Conservation (phyloP, 2,888 invertebrate species). For the Hesperia comma region DNA sequence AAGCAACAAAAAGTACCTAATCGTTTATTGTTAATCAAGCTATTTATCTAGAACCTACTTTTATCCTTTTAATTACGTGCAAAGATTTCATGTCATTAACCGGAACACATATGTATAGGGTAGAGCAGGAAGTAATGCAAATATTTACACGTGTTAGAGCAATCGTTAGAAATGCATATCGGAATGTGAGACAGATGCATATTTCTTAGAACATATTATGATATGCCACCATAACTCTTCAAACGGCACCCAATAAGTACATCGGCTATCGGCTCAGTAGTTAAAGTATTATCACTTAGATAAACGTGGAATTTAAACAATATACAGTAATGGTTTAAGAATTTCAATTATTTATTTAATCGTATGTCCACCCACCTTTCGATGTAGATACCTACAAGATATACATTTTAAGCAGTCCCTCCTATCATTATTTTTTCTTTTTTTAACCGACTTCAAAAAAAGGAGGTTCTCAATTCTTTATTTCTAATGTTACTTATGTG, state of each 20-base stretch:
- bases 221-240: constrained; percentile 53
- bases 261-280: constrained; percentile 15
- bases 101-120: neutral
- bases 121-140: constrained; percentile 39
- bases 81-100: neutral
- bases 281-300: constrained; percentile 30
- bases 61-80: neutral
- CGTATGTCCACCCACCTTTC: no score
- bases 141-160: constrained; percentile 54
- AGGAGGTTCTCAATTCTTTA: no score
- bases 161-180: constrained; percentile 55
- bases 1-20: neutral
- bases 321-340: constrained; percentile 20
- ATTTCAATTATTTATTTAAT: neutral
- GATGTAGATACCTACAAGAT: no score
- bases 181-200: constrained; percentile 40
- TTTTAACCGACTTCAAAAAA: no score
- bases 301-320: constrained; percentile 35
- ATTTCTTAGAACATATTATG: constrained; percentile 52
- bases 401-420: no score
- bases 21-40: no score
- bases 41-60: no score
- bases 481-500: no score
- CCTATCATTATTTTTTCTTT: no score
- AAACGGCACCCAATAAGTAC: constrained; percentile 52